These are phyloP conservation scores for Cotesia congregata DNA, from an alignment of 2,888 invertebrate species.

Conservation along the genomic window DNA sequence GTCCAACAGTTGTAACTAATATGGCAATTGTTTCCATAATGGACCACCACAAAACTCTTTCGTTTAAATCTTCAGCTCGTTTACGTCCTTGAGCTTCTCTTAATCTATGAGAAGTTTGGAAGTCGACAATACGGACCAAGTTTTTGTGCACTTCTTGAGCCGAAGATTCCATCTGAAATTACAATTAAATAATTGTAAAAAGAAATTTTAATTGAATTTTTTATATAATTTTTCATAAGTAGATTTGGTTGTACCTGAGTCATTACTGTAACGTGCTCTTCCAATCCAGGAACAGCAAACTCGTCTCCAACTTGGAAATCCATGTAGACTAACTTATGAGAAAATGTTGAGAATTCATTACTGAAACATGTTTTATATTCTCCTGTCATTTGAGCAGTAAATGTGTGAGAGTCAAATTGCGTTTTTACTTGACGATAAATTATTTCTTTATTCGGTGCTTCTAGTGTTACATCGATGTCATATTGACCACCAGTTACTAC, in stretches of 20 bases:
- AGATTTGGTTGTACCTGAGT: slow-evolving; percentile 79
- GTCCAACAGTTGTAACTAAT: slow-evolving; percentile 87
- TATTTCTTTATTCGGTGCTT: slow-evolving; percentile 88
- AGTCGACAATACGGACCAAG: slow-evolving; percentile 89
- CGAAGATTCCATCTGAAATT: slow-evolving; percentile 89
- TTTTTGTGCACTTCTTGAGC: slow-evolving; percentile 92
- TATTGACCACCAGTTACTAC: slow-evolving; percentile 99
- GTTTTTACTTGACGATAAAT: slow-evolving; percentile 93
- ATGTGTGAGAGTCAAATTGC: slow-evolving; percentile 95
- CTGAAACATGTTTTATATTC: slow-evolving; percentile 94
- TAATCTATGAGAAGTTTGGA: slow-evolving; percentile 96
- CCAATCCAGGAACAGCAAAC: slow-evolving; percentile 84
- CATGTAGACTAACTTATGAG: slow-evolving; percentile 98
- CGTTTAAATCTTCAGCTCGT: slow-evolving; percentile 96
- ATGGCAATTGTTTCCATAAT: slow-evolving; percentile 89
- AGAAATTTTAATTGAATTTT: background rate
- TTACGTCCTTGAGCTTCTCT: slow-evolving; percentile 95
- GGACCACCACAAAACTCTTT: slow-evolving; percentile 95
- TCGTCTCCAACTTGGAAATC: slow-evolving; percentile 97
- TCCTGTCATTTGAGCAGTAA: slow-evolving; percentile 81
- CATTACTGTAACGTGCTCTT: slow-evolving; percentile 91
- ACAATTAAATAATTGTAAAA: slow-evolving; percentile 27
- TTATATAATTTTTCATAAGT: background rate
- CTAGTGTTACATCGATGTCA: slow-evolving; percentile 94
- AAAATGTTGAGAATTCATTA: slow-evolving; percentile 99